These are phyloP conservation scores for Stramonita haemastoma DNA, from an alignment of 2,888 invertebrate genomes.

Conservation along the genomic window DNA sequence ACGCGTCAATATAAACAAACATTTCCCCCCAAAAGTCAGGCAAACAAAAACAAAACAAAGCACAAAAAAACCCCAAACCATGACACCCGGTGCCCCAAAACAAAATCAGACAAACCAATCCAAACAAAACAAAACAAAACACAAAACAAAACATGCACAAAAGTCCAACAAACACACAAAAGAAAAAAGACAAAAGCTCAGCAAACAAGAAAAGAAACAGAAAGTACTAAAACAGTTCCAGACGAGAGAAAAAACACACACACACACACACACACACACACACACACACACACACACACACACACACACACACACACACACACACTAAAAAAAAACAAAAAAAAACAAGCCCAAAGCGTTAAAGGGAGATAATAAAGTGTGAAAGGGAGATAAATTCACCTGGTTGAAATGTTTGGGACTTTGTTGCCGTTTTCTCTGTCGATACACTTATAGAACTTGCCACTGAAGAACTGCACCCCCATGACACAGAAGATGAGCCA, in stretches of 20 bases:
- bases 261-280: too few species aligned
- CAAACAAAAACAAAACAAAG: too few species aligned
- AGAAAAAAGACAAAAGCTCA: too few species aligned
- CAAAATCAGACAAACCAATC: too few species aligned
- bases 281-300: background rate
- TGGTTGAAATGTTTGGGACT: background rate
- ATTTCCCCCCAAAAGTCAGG: too few species aligned
- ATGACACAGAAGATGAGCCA: conserved; percentile 99
- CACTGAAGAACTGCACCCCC: conserved; percentile 92
- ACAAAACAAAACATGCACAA: too few species aligned
- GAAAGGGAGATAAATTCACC: background rate
- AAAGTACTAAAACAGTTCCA: background rate
- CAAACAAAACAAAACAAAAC: too few species aligned
- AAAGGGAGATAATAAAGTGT: background rate
- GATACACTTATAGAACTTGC: conserved; percentile 93
- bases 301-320: background rate
- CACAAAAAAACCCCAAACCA: too few species aligned
- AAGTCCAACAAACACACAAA: too few species aligned
- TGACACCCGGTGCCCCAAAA: too few species aligned
- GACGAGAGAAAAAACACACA: background rate
- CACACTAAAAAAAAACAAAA: background rate
- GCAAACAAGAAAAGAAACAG: too few species aligned
- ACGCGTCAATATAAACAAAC: too few species aligned
- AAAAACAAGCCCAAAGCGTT: background rate
- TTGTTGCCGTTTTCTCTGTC: conserved; percentile 80